Base-by-base conservation (phyloP, 2,888 invertebrate genomes). In the Arge pagana region DNA sequence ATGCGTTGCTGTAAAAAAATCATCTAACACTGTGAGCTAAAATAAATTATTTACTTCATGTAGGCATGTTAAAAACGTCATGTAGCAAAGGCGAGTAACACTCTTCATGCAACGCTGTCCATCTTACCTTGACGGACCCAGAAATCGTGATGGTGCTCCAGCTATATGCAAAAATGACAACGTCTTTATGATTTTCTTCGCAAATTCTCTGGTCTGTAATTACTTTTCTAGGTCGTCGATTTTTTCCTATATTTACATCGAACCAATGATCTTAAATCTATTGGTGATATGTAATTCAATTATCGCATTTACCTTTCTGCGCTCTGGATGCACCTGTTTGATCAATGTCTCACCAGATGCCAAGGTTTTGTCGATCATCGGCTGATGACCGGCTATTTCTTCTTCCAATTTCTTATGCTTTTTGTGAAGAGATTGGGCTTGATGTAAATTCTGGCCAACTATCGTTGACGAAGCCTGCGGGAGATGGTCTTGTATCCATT, bases 381-480 rank as follows among this genome's bases (percentile, higher is more conserved):
- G 89, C 63, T 89, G 85, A 70, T 98, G 89, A 0, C 93, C 95
- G 23, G 82, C 80, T 55, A 98, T 87, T 80, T 97, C 98, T 0
- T 89, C 89, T 65, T 90, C 88, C 55, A 98, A 80, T 78, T 98
- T 96, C 77, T 87, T 91, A 77, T 97, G 96, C 72, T 96, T 96
- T 80, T 96, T 97, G 71, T 89, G 83, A 53, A 92, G 82, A 11
- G 90, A 92, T 73, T 96, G 94, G 0, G 96, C 95, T 66, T 96
- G 95, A 68, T 94, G 90, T 31, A 98, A 80, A 77, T 92, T 96
- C 48, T 88, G 86, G 0, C 95, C 94, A 18, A 89, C 79, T 21
- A 83, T 82, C 10, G 85, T 85, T 0, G 92, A 89, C 0, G 86
- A 81, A 0, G 93, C 95, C 0, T 88, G 83, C 0, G 92, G 90